These are phyloP conservation scores for Gambusia holbrooki DNA, from an alignment of 2,113 vertebrate species.

Conservation along the genomic window DNA sequence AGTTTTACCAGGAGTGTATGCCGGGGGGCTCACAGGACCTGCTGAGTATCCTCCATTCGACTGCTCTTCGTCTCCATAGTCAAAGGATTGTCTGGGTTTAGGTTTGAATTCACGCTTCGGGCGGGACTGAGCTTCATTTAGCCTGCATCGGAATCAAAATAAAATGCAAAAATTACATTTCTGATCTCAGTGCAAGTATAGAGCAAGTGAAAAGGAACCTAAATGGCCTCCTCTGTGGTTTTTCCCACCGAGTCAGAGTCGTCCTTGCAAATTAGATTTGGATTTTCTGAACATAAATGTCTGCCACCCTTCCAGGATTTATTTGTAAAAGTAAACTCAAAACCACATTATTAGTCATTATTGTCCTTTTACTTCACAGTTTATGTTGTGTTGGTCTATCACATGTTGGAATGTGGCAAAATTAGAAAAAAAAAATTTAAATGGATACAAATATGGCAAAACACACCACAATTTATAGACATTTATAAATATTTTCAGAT, in stretches of 20 bases:
- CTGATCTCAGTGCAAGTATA: constrained; percentile 5
- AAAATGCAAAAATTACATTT: background rate
- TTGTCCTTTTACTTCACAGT: too few relatives aligned
- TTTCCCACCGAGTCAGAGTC: too few relatives aligned
- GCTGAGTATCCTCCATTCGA: constrained; percentile 86
- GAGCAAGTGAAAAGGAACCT: background rate
- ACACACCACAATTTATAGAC: too few relatives aligned
- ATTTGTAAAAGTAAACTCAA: too few relatives aligned
- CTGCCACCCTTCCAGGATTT: too few relatives aligned
- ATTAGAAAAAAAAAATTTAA: too few relatives aligned
- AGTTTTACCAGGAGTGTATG: constrained; percentile 68
- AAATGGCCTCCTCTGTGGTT: too few relatives aligned
- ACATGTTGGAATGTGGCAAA: too few relatives aligned
- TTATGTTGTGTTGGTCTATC: too few relatives aligned
- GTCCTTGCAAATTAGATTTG: background rate
- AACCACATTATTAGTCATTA: too few relatives aligned
- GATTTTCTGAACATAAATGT: background rate
- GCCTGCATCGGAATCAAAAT: constrained; percentile 71
- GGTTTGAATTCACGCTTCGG: constrained; percentile 87
- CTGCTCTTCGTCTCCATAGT: constrained; percentile 81
- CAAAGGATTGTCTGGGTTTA: constrained; percentile 84
- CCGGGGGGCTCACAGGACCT: constrained; percentile 46
- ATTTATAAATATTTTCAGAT: too few relatives aligned
- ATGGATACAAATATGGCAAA: too few relatives aligned
- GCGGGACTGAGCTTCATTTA: constrained; percentile 85